Evolutionary conservation across 1,140 invertebrate species (phyloP).

Genomic region (Manduca sexta): DNA sequence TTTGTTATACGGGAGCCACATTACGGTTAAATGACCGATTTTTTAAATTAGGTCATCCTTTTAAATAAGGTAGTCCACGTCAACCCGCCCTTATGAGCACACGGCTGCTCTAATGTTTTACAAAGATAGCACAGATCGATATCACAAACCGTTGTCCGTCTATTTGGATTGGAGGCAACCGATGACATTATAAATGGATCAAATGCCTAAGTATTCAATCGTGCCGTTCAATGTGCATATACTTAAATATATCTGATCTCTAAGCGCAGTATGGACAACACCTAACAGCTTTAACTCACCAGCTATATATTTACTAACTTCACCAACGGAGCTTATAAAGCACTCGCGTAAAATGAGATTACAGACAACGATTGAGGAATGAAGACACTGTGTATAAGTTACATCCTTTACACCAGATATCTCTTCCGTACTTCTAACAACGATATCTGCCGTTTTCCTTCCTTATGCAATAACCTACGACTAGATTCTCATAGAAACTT

Average conservation of each 20-base stretch:
- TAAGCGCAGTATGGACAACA: too few relatives aligned
- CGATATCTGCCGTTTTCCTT: conserved; percentile 39
- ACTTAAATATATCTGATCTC: too few relatives aligned
- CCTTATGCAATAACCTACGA: conserved; percentile 4
- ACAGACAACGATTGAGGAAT: too few relatives aligned
- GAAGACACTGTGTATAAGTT: too few relatives aligned
- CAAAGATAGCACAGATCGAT: conserved; percentile 48
- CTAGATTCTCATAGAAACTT: too few relatives aligned
- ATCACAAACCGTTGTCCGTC: conserved; percentile 20
- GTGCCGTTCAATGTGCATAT: too few relatives aligned
- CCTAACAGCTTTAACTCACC: too few relatives aligned
- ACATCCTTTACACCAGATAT: too few relatives aligned
- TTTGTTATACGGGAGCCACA: background rate
- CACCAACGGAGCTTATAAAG: conserved; percentile 33
- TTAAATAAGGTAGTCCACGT: conserved; percentile 48
- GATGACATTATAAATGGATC: conserved; percentile 19
- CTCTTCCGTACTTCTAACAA: too few relatives aligned
- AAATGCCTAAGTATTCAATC: conserved; percentile 20
- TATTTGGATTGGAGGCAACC: conserved; percentile 18
- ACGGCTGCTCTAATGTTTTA: conserved; percentile 30
- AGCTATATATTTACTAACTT: conserved; percentile 9
- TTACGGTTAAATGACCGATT: conserved; percentile 41
- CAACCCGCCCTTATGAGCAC: conserved; percentile 32
- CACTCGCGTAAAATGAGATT: conserved; percentile 35
- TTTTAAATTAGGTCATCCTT: conserved; percentile 60